Evolutionary conservation across 2,113 vertebrate species (phyloP), one percentile per base, ranked within the genome.

Genomic region (Tychaedon coryphoeus): DNA sequence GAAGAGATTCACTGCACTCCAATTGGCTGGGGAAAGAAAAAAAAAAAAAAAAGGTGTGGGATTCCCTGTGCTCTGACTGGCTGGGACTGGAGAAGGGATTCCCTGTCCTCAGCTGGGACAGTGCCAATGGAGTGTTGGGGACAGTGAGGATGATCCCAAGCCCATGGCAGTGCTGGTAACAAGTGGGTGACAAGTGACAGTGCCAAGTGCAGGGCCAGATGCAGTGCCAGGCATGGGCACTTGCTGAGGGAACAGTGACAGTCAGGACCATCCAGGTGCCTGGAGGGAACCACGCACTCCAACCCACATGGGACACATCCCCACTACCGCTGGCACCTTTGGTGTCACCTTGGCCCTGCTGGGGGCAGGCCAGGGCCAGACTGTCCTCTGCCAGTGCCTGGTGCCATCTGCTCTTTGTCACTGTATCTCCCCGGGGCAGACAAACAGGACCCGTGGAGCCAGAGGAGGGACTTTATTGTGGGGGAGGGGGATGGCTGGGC

Each of bases 311-410:
- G 26, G 22, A 75, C 62, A 43, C 31, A 14, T 34, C 17, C 38
- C n/a, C 64, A 6, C 66, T 26, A 9, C 56, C 0, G 0, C 34
- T 31, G 47, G 16, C 18, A 9, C 26, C 12, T 66, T 3, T 1
- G 3, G 34, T 10, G 4, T 51, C 60, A 19, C 33, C 18, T 8
- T 40, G n/a, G 42, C 50, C n/a, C 26, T 58, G 50, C 58, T 42
- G 23, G 23, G 31, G 43, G 18, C 18, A 22, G 66, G 40, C 65
- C 10, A 20, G 56, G 65, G 48, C 40, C 65, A 86, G 14, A 38
- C 14, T 56, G 57, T 48, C 8, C n/a, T 34, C 48, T 42, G 65
- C 57, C 48, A 31, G 19, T 18, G 47, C 56, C 84, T n/a, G n/a
- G 10, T 48, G 42, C 60, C 61, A 53, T 3, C 6, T 3, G 7